Evolutionary conservation across 2,113 vertebrate species (phyloP).

Genomic region (Podarcis muralis): DNA sequence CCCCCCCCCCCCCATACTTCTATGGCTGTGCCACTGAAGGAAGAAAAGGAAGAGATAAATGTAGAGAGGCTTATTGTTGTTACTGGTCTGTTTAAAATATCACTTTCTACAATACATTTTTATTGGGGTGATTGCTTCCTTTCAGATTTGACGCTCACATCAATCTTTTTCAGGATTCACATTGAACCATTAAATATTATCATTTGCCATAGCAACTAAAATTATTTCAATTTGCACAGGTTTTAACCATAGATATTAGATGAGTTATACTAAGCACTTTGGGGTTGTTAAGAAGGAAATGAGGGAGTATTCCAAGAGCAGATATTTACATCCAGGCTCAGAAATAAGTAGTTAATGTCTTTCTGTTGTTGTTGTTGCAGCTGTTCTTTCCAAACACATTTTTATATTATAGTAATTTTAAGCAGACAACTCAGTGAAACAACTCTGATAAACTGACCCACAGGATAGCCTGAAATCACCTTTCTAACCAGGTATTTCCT

Average conservation of each 20-base stretch:
- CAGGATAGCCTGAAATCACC: not conserved
- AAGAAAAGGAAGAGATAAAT: not conserved
- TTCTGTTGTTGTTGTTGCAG: conserved; percentile 11
- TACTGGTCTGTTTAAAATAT: not conserved
- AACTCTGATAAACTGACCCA: conserved; percentile 4
- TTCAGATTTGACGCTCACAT: not conserved
- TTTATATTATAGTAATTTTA: conserved; percentile 29
- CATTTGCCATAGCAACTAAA: conserved; percentile 66
- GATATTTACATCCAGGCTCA: conserved; percentile 33
- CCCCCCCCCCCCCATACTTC: no score
- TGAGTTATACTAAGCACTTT: conserved; percentile 39
- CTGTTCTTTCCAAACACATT: conserved; percentile 5
- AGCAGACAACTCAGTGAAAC: not conserved
- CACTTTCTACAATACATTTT: conserved; percentile 17
- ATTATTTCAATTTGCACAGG: conserved; percentile 57
- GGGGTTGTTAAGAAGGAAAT: conserved; percentile 11
- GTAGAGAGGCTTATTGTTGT: not conserved
- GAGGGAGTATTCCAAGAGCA: conserved; percentile 37
- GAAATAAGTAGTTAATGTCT: conserved; percentile 10
- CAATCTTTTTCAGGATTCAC: conserved; percentile 37
- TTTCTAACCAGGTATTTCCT: not conserved
- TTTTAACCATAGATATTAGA: conserved; percentile 26
- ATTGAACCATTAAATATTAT: conserved; percentile 57
- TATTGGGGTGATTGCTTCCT: conserved; percentile 33
- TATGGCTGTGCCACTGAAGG: not conserved